These are phyloP conservation scores for Rousettus leschenaultii DNA, from an alignment of 2,113 vertebrate genomes.

Conservation along the genomic window DNA sequence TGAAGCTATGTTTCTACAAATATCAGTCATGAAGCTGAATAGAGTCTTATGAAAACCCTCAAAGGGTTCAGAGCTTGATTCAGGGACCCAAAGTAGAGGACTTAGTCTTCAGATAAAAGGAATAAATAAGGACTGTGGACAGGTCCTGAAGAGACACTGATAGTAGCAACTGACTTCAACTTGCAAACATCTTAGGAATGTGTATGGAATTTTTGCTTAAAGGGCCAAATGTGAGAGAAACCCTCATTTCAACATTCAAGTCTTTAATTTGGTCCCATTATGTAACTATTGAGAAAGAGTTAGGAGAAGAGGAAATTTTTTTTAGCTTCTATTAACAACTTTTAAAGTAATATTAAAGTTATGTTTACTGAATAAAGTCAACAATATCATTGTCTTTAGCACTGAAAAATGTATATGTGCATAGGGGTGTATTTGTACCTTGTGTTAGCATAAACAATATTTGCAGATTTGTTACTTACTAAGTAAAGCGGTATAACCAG, in stretches of 20 bases:
- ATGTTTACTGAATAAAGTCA: neutral
- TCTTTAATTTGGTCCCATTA: neutral
- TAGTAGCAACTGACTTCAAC: neutral
- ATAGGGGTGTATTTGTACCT: neutral
- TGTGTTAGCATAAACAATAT: neutral
- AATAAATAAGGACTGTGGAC: neutral
- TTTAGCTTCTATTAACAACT: neutral
- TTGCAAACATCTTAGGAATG: neutral
- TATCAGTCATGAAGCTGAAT: neutral
- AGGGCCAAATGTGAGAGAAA: neutral
- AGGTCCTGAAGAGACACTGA: too few species aligned
- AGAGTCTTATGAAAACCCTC: neutral
- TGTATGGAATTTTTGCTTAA: neutral
- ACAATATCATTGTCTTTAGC: neutral
- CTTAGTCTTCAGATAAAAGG: neutral
- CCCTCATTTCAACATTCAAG: neutral
- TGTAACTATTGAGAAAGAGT: neutral
- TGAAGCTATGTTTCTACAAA: neutral
- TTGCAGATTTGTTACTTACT: neutral
- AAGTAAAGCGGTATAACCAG: neutral
- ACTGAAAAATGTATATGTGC: neutral
- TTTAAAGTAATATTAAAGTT: neutral
- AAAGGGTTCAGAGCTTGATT: neutral
- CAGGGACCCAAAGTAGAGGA: neutral
- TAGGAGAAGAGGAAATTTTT: neutral